A percentile compares a stretch with the other conserved stretches of the same genome.
Conservation (phyloP, 53 echinoderm and acorn worm species). For the Stichopus horrens region DNA sequence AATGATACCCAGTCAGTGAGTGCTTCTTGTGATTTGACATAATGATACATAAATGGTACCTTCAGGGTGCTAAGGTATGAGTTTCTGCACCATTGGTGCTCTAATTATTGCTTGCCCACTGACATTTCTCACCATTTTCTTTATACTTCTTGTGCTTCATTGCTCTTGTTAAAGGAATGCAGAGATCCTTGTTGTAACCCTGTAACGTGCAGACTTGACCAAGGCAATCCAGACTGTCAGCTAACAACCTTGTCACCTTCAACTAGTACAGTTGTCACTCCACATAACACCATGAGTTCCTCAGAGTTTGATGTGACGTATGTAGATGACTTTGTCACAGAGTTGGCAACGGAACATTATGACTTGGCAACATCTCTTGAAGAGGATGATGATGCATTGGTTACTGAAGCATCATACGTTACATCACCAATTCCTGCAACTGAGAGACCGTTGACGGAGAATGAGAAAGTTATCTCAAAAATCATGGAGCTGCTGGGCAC, state of each 20-base stretch:
- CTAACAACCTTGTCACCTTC: not conserved
- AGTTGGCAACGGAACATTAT: conserved; percentile 12
- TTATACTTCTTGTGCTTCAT: not conserved
- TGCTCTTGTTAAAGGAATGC: not conserved
- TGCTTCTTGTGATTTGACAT: too few species aligned
- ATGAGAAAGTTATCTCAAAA: not conserved
- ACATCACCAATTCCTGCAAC: not conserved
- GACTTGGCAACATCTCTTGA: not conserved
- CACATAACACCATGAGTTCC: not conserved
- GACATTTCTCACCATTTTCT: not conserved
- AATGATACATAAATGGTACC: too few species aligned
- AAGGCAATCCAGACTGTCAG: not conserved
- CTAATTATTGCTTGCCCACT: too few species aligned
- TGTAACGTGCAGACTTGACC: not conserved
- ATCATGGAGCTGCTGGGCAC: conserved; percentile 23
- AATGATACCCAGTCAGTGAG: too few species aligned
- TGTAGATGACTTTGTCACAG: conserved; percentile 31
- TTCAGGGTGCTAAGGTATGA: too few species aligned
- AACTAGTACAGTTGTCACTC: not conserved
- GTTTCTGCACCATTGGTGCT: too few species aligned
- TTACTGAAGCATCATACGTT: not conserved
- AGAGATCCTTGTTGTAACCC: conserved; percentile 14
- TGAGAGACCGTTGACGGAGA: conserved; percentile 9
- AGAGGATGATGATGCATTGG: not conserved
- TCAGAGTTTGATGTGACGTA: not conserved